Evolutionary conservation across 1,140 invertebrate genomes (phyloP).

Genomic region (Anastrepha ludens): DNA sequence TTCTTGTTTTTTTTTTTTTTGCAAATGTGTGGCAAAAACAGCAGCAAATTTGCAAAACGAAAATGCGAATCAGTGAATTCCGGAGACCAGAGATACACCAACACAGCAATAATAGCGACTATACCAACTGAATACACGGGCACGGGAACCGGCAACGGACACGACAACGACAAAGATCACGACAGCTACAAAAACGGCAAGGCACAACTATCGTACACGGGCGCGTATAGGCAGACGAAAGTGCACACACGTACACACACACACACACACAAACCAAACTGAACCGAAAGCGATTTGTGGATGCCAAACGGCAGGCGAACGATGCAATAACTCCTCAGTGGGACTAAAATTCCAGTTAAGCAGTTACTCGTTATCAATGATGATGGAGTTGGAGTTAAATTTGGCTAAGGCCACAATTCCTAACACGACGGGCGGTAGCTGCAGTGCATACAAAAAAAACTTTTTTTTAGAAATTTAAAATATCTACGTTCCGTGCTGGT

Average conservation of each 20-base stretch:
- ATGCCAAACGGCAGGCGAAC: background rate
- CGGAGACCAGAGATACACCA: constrained; percentile 21
- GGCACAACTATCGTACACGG: constrained; percentile 29
- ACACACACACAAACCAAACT: constrained; percentile 16
- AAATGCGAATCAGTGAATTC: constrained; percentile 35
- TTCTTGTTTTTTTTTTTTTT: constrained; percentile 15
- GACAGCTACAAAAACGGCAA: constrained; percentile 34
- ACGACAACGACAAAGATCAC: constrained; percentile 24
- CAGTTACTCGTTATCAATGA: background rate
- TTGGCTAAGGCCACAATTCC: background rate
- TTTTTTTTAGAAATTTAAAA: constrained; percentile 1
- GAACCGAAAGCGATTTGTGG: background rate
- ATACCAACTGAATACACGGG: constrained; percentile 17
- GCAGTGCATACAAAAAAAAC: background rate
- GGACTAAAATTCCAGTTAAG: constrained; percentile 11
- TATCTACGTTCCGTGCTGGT: constrained; percentile 4
- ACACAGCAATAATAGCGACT: background rate
- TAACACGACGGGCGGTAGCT: background rate
- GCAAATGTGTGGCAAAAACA: constrained; percentile 36
- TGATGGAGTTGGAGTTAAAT: background rate
- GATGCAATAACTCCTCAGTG: background rate
- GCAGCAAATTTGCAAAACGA: constrained; percentile 50
- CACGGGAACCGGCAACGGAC: constrained; percentile 37
- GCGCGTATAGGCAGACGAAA: constrained; percentile 1
- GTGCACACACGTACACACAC: constrained; percentile 4